Conservation (phyloP, 2,797 vertebrate species). For the Crax fasciolata region DNA sequence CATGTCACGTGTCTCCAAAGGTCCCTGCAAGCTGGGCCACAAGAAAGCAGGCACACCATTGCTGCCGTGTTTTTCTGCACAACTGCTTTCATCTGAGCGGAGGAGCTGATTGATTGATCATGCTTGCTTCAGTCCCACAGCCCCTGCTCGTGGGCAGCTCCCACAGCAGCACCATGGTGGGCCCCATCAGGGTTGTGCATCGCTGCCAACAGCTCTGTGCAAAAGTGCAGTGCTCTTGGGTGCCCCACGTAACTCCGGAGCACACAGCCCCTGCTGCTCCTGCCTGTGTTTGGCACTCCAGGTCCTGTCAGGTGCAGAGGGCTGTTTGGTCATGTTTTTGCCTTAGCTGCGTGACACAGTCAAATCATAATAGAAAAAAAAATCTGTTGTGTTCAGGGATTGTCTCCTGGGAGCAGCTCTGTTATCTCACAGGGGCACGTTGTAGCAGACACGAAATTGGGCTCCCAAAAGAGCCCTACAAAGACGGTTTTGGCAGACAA, state of each 20-base stretch:
- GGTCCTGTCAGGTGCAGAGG: not conserved
- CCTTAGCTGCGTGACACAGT: not conserved
- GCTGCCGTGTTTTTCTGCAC: not conserved
- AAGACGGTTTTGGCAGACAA: not conserved
- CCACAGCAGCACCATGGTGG: not conserved
- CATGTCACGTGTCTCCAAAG: not conserved
- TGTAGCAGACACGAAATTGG: accelerated
- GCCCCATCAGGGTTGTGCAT: not conserved
- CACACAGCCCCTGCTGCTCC: not conserved
- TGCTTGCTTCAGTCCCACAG: not conserved
- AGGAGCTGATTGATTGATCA: not conserved
- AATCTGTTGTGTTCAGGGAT: not conserved
- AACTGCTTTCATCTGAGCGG: not conserved
- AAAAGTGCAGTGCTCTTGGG: not conserved
- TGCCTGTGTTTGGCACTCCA: not conserved
- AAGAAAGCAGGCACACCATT: not conserved
- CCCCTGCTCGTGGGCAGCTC: not conserved
- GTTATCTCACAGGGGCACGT: not conserved
- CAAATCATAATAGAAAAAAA: not conserved
- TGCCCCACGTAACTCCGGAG: accelerated
- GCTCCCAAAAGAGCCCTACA: no score
- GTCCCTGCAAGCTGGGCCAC: not conserved
- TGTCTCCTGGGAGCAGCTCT: not conserved
- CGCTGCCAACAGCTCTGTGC: not conserved
- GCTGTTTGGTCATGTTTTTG: not conserved